A percentile compares a stretch with the other conserved stretches of the same genome.
Evolutionary conservation across 1,140 invertebrate genomes (phyloP).

Genomic region (Lepeophtheirus salmonis): DNA sequence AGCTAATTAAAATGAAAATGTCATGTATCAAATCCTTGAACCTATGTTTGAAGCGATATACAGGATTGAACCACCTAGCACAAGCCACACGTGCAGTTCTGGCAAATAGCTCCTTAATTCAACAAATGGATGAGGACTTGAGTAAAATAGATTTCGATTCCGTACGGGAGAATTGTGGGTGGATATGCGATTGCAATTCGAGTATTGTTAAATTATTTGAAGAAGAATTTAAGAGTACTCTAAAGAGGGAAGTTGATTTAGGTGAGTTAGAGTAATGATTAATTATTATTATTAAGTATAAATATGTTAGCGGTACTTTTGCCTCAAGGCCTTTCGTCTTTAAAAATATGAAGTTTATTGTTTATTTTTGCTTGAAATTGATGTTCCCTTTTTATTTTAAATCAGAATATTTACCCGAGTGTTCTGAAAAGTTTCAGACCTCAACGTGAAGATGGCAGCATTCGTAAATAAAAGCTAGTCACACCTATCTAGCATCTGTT

Average conservation of each 20-base stretch:
- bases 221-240: conserved; percentile 57
- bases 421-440: no score
- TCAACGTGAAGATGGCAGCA: no score
- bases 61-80: conserved; percentile 93
- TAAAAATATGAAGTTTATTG: no score
- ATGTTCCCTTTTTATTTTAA: no score
- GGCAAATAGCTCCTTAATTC: conserved; percentile 83
- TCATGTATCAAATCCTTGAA: conserved; percentile 74
- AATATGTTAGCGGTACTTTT: no score
- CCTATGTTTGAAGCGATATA: conserved; percentile 83
- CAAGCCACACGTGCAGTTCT: conserved; percentile 86
- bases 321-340: no score
- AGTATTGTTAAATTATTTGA: conserved; percentile 65
- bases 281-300: no score
- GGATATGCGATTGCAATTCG: conserved; percentile 89
- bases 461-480: no score
- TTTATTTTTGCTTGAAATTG: no score
- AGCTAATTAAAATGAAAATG: conserved; percentile 26
- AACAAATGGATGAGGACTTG: conserved; percentile 89
- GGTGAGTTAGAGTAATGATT: no score
- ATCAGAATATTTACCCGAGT: no score
- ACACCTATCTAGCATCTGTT: no score
- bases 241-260: neutral
- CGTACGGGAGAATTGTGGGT: conserved; percentile 78
- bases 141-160: conserved; percentile 94